phyloP scores from a whole-genome alignment of 2,888 invertebrate species.

The Alloscopus bannaensis region DNA sequence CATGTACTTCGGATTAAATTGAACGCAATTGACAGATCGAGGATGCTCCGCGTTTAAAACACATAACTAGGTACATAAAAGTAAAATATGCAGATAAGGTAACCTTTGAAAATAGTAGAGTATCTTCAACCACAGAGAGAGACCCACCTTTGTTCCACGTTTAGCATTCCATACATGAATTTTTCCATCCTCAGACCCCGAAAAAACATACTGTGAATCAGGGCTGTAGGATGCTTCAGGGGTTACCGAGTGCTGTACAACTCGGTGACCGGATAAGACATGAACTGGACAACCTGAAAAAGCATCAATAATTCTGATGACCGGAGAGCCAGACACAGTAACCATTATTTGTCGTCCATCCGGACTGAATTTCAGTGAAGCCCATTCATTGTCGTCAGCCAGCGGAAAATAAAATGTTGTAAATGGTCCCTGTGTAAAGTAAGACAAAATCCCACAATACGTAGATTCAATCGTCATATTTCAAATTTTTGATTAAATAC shows the following conservation, averaged over 20 bases:
- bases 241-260: slow-evolving; percentile 83
- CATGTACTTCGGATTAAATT: slow-evolving; percentile 99
- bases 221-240: slow-evolving; percentile 98
- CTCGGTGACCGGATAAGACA: slow-evolving; percentile 82
- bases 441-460: too few species aligned
- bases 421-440: slow-evolving; percentile 84
- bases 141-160: slow-evolving; percentile 86
- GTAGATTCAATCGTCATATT: too few species aligned
- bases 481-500: too few species aligned
- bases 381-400: slow-evolving; percentile 99
- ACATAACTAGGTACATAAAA: slow-evolving; percentile 80
- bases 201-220: slow-evolving; percentile 98
- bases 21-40: slow-evolving; percentile 96
- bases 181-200: slow-evolving; percentile 97
- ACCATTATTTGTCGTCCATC: slow-evolving; percentile 98
- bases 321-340: slow-evolving; percentile 94
- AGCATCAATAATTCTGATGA: slow-evolving; percentile 95
- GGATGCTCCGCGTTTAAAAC: slow-evolving; percentile 96
- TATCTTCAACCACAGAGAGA: too few species aligned
- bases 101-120: too few species aligned
- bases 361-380: slow-evolving; percentile 97
- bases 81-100: background rate
- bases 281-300: slow-evolving; percentile 96
- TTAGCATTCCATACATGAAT: slow-evolving; percentile 99
- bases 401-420: slow-evolving; percentile 94